Conservation (phyloP, 2,113 vertebrate species). For the rabbit (Oryctolagus cuniculus) region mOryCun1.1 NC_091433.1:5377501-5378000, state of each 20-base stretch:
- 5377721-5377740: neutral
- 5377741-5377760: neutral
- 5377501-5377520: no score
- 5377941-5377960: neutral
- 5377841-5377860: neutral
- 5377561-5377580: neutral
- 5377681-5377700: neutral
- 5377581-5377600: neutral
- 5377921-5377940: neutral
- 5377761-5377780: neutral
- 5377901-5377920: neutral
- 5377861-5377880: neutral
- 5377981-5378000: neutral
- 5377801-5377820: no score
- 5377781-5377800: no score
- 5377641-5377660: neutral
- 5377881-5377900: neutral
- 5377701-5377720: no score
- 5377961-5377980: neutral
- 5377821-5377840: no score
- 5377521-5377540: neutral
- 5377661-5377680: neutral
- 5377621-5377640: neutral
- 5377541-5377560: neutral
- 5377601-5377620: neutral